phyloP scores from a whole-genome alignment of 2,113 vertebrate species.

The Cygnus buccinator region DNA sequence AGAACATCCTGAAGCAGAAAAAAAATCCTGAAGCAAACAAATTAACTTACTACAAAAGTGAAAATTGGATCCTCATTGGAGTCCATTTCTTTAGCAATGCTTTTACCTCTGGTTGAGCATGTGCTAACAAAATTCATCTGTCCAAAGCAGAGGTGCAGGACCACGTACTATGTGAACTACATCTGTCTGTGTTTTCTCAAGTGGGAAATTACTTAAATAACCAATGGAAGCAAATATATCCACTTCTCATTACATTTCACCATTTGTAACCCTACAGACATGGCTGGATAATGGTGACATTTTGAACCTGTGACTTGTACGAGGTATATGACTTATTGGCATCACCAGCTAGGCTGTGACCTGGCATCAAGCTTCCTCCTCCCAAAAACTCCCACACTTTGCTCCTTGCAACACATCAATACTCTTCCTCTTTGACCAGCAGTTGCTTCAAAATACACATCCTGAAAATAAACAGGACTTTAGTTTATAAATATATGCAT shows the following conservation, averaged over 20 bases:
- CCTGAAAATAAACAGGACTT: not conserved
- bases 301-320: not conserved
- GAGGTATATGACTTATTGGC: rapidly evolving
- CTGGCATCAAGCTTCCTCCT: not conserved
- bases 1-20: not conserved
- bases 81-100: not conserved
- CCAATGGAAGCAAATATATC: not conserved
- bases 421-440: not conserved
- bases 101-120: not conserved
- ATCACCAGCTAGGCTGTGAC: not conserved
- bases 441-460: not conserved
- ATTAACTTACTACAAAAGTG: not conserved
- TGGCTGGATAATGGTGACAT: not conserved
- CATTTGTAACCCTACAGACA: not conserved
- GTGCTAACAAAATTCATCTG: not conserved
- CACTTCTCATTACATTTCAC: not conserved
- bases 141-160: not conserved
- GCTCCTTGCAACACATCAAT: not conserved
- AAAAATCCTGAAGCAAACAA: not conserved
- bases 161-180: not conserved
- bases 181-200: not conserved
- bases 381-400: not conserved
- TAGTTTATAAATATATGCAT: not conserved
- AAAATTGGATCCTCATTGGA: not conserved
- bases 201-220: not conserved